Base-by-base conservation (phyloP, 2,888 invertebrate genomes). In the Lamellibrachia columna region DNA sequence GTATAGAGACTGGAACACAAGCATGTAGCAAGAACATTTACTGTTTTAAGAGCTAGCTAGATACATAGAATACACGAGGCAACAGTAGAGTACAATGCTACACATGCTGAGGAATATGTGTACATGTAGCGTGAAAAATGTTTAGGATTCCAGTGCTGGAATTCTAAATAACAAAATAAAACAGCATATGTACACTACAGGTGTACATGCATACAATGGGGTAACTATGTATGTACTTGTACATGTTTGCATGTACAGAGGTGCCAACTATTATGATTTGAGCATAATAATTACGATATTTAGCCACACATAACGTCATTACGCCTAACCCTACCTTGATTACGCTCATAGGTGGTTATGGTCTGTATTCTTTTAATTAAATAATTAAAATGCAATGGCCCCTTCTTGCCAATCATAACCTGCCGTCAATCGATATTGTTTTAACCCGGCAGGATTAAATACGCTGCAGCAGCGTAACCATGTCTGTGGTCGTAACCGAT, bases 31-130 rank as follows among this genome's bases (percentile, higher is more conserved):
- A 75, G 75, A 75, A 75, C 75, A 75, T n/a, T 22, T 11, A 75
- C 75, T 75, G n/a, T 75, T 75, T 75, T 75, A 75, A 75, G 75
- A 75, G 75, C 75, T 75, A 75, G n/a, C 22, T 75, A 75, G 22
- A 75, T 40, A 40, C 40, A 9, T 3, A 55, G 8, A 55, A 9
- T 15, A 22, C 75, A 75, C 11, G 6, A 75, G 75, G 3, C 4
- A 40, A 40, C n/a, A n/a, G 22, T 75, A 75, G 75, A 75, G 2
- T 75, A 22, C 22, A 75, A 75, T 75, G 75, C 75, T 75, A 75
- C 75, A 55, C 55, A 55, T 55, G 55, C 55, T 55, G 2, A 55
- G 7, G 55, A 55, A 55, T 55, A 55, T 9, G 9, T 55, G 7
- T 75, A 75, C 60, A 60, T 60, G 60, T 60, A 60, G 22, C n/a